These are phyloP conservation scores for Stenichneumon culpator DNA, from an alignment of 2,888 invertebrate genomes.

Conservation along the genomic window DNA sequence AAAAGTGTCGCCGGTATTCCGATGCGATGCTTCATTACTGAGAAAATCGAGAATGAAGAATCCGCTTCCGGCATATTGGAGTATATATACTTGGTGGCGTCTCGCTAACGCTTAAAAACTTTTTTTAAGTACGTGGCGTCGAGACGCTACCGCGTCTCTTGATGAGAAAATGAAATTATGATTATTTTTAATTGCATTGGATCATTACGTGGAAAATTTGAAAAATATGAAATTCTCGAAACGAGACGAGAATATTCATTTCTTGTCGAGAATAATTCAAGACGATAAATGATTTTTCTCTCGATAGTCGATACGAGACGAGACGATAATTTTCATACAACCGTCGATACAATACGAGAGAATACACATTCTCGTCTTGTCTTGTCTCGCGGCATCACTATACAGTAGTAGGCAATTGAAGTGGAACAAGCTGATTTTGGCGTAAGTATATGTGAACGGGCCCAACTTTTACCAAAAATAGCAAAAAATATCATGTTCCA, in stretches of 20 bases:
- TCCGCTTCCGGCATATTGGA: no score
- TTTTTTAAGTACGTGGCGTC: no score
- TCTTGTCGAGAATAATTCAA: slow-evolving; percentile 22
- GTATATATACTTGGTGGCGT: no score
- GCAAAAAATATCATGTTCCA: no score
- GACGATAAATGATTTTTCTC: slow-evolving; percentile 20
- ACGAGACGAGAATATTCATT: slow-evolving; percentile 11
- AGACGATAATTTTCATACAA: slow-evolving; percentile 1
- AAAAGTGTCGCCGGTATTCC: no score
- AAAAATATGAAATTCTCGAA: slow-evolving; percentile 21
- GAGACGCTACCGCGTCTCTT: not conserved
- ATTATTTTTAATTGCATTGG: not conserved
- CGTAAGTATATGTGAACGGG: no score
- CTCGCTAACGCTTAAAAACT: no score
- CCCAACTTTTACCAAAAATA: no score
- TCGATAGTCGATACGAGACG: not conserved
- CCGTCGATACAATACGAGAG: slow-evolving; percentile 3
- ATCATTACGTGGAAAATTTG: not conserved
- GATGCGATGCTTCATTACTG: not conserved
- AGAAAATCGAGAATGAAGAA: no score
- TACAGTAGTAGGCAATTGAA: no score
- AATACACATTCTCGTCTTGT: slow-evolving; percentile 6
- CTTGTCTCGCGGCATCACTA: not conserved
- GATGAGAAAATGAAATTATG: not conserved
- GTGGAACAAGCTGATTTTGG: no score